Evolutionary conservation across 1,140 invertebrate species (phyloP), one percentile per base, ranked within the genome.

Genomic region (Chelonus insularis): DNA sequence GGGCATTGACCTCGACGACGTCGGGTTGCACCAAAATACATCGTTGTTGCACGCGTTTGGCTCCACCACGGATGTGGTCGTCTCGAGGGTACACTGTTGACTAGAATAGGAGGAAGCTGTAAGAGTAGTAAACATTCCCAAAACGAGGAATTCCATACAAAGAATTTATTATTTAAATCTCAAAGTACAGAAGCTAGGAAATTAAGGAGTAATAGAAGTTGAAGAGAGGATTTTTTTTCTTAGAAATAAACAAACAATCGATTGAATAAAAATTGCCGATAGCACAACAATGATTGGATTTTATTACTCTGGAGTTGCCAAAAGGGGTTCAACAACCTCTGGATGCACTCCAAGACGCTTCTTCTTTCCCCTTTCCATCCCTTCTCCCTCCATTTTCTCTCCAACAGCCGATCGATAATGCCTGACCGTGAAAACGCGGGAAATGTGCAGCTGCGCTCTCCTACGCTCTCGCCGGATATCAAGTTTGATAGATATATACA

Each of bases 401-500:
- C 14, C 32, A 18, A 37, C 37, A 14, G 43, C 70, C 74, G 79
- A 81, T 80, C 78, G 79, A 80, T 81, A 81, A 70, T 75, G 77
- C 79, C 79, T 81, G 79, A 80, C 79, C 79, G 79, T 81, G 78
- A 81, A 81, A 81, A 79, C 71, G 72, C 73, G 73, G 74, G 70
- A 72, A 77, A 75, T 76, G 72, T 73, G 75, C 73, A 73, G 71
- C 65, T 68, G 70, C 58, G 61, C 57, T 68, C 68, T 68, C 66
- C 69, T 48, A 47, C 57, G 50, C 63, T 54, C 50, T 56, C 23
- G 41, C 47, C 43, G 29, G 25, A 43, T 57, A 43, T 57, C 52
- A 55, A 55, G 16, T 34, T 55, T 37, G 34, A 4, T 36, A 52
- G 11, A 32, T 25, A 34, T 18, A 52, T 0, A 20, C 14, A 34